Base-by-base conservation (phyloP, 1,140 invertebrate genomes). In the Idris sp. region DNA sequence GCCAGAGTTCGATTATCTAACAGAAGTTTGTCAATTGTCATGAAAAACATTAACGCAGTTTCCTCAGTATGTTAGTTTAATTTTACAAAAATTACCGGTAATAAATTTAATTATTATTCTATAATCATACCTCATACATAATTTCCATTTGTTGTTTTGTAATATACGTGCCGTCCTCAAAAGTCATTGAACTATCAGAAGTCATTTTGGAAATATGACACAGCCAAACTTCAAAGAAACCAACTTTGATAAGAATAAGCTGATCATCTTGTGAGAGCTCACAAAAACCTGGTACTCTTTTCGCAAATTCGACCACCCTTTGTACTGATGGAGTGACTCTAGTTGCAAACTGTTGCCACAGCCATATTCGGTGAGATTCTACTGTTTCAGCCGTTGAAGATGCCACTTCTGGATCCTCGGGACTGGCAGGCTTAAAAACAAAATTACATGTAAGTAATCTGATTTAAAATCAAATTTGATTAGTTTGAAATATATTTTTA, bases 211-310 rank as follows among this genome's bases (percentile, higher is more conserved):
- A 90, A 46, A 96, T 93, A 74, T 97, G 92, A 41, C 94, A 93
- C 49, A 98, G 88, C 97, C 97, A 98, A 41, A 98, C 92, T 88
- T 99, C 97, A 85, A 98, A 97, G 89, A 98, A 98, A 25, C 96
- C 97, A 77, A 95, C 91, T 89, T 99, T 98, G 77, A 98, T 97
- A 30, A 98, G 90, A 74, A 97, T 97, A 46, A 98, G 89, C 86
- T 98, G 96, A 87, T 97, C 96, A 78, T 97, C 96, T 87, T 97
- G 96, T 13, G 92, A 92, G 44, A 98, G 89, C 43, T 93, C 91
- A 79, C 91, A 91, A 88, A 98, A 98, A 65, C 95, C 94, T 26
- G 96, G 96, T 64, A 97, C 92, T 78, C 94, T 89, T 87, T 98
- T 98, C 13, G 96, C 96, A 84, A 97, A 97, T 83, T 97, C 96